These are phyloP conservation scores for Malurus elegans DNA, from an alignment of 2,113 vertebrate species.

Conservation along the genomic window DNA sequence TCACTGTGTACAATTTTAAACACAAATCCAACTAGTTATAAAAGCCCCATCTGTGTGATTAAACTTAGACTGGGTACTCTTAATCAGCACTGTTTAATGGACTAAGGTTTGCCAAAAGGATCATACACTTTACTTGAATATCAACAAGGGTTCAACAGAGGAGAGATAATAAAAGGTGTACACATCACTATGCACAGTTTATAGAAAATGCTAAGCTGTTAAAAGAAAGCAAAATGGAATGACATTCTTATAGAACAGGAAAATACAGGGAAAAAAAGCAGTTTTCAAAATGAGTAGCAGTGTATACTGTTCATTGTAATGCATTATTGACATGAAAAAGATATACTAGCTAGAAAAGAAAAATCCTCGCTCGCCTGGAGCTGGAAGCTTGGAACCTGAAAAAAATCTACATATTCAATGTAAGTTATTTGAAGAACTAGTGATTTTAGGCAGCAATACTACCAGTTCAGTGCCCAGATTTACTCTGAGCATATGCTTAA, in stretches of 20 bases:
- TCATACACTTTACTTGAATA: background rate
- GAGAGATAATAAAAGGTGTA: background rate
- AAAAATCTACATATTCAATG: background rate
- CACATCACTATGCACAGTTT: background rate
- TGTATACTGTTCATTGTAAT: background rate
- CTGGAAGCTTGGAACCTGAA: background rate
- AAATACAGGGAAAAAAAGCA: background rate
- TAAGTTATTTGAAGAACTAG: background rate
- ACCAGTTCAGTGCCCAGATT: background rate
- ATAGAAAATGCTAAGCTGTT: background rate
- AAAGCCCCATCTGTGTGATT: background rate
- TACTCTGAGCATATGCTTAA: background rate
- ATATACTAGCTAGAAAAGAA: background rate
- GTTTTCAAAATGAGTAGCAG: background rate
- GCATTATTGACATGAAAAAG: background rate
- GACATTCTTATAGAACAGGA: background rate
- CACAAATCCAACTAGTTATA: background rate
- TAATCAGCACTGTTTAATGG: background rate
- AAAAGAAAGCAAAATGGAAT: background rate
- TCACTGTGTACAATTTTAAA: background rate
- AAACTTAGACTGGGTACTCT: background rate
- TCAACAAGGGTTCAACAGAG: background rate
- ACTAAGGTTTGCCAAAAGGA: background rate
- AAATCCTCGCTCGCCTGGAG: background rate
- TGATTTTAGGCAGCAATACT: background rate